A percentile compares a stretch with the other conserved stretches of the same genome.
Conservation (phyloP, 1,140 invertebrate genomes). For the Tigriopus japonicus region DNA sequence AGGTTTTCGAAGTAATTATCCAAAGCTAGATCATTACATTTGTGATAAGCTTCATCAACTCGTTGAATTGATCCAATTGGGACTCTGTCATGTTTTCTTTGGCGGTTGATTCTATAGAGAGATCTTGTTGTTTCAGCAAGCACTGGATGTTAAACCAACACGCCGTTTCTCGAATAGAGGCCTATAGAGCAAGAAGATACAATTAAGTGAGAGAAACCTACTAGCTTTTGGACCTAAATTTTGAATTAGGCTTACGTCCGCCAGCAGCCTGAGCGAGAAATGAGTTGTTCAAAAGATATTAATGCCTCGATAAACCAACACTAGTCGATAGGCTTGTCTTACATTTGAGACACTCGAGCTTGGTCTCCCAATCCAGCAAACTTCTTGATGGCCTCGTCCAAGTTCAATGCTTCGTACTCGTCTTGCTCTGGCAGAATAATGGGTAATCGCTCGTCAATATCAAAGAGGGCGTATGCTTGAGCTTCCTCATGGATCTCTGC, state of each 20-base stretch:
- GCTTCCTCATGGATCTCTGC: constrained; percentile 7
- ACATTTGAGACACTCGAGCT: neutral
- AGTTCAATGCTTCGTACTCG: neutral
- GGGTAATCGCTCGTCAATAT: neutral
- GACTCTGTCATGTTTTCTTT: neutral
- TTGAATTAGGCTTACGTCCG: too few species aligned
- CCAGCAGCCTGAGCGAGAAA: too few species aligned
- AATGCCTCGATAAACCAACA: too few species aligned
- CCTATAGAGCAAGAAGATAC: neutral
- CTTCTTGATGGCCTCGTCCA: neutral
- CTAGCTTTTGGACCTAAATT: too few species aligned
- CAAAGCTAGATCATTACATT: neutral
- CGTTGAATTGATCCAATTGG: neutral
- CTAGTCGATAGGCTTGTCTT: too few species aligned
- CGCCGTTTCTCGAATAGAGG: neutral
- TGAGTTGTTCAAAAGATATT: too few species aligned
- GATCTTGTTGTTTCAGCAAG: too few species aligned
- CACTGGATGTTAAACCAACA: neutral
- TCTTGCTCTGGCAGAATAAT: neutral
- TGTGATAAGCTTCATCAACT: neutral
- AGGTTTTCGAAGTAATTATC: too few species aligned
- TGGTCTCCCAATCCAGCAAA: neutral
- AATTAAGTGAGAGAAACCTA: too few species aligned
- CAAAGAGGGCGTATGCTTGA: neutral
- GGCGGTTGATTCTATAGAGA: neutral